Evolutionary conservation across 2,113 vertebrate species (phyloP).

Genomic region (Tauraco erythrolophus): DNA sequence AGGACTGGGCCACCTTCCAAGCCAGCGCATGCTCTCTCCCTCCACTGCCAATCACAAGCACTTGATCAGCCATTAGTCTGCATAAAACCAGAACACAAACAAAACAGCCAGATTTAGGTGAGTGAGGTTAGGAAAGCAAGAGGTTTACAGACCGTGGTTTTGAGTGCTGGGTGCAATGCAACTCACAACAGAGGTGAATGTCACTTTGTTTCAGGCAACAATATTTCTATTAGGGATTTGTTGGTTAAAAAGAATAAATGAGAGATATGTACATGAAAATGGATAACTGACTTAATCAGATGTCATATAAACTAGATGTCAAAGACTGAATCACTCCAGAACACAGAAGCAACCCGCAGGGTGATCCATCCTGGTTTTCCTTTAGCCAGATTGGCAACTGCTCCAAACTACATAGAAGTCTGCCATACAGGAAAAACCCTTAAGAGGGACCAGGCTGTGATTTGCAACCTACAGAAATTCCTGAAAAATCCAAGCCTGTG

Average conservation of each 20-base stretch:
- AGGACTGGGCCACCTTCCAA: constrained; percentile 90
- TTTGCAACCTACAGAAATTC: background rate
- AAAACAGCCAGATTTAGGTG: background rate
- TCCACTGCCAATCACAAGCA: constrained; percentile 89
- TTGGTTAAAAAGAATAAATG: background rate
- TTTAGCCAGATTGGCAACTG: background rate
- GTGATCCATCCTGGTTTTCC: background rate
- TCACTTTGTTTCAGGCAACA: background rate
- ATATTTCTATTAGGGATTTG: background rate
- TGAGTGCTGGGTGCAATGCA: background rate
- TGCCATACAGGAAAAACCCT: background rate
- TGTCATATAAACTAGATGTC: background rate
- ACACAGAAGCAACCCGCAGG: background rate
- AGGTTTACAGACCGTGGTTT: accelerated
- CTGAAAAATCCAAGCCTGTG: background rate
- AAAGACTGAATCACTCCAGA: background rate
- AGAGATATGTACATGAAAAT: background rate
- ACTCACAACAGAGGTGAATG: background rate
- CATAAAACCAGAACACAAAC: background rate
- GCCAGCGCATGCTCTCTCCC: constrained; percentile 91
- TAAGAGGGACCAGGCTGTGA: accelerated
- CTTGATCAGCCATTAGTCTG: constrained; percentile 84
- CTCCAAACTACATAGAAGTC: background rate
- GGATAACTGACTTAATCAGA: background rate
- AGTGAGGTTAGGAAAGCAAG: background rate